Conservation (phyloP, 1,140 invertebrate species). For the Araneus ventricosus region DNA sequence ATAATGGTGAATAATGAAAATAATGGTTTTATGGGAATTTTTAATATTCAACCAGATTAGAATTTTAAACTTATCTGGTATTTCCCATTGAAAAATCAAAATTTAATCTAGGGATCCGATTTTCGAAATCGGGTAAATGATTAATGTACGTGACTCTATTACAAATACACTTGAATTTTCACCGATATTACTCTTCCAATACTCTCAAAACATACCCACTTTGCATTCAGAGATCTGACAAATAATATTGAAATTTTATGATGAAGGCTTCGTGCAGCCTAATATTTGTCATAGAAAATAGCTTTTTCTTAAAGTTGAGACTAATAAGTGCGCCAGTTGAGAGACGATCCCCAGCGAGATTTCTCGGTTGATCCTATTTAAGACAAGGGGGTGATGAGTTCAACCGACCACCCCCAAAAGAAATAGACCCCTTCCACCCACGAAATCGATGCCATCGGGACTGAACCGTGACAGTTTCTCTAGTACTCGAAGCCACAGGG, state of each 20-base stretch:
- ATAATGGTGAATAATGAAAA: too few species aligned
- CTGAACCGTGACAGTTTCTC: conserved; percentile 20
- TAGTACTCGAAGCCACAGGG: background rate
- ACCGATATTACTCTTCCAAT: too few species aligned
- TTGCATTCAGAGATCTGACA: background rate
- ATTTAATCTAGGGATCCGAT: too few species aligned
- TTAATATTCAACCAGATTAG: too few species aligned
- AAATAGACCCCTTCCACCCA: background rate
- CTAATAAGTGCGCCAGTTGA: background rate
- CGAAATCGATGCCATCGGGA: conserved; percentile 24
- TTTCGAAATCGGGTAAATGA: too few species aligned
- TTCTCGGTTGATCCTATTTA: background rate
- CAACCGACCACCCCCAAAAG: background rate
- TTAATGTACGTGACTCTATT: too few species aligned
- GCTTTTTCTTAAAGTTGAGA: background rate
- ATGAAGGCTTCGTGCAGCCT: background rate
- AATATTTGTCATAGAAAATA: background rate
- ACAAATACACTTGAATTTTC: too few species aligned
- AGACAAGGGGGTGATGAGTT: background rate
- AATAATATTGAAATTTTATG: background rate
- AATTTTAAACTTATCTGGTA: too few species aligned
- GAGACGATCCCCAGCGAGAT: background rate
- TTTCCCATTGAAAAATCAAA: too few species aligned
- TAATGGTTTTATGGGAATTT: too few species aligned
- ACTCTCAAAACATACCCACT: background rate